Evolutionary conservation across 1,140 invertebrate species (phyloP).

Genomic region (Eumeta japonica): DNA sequence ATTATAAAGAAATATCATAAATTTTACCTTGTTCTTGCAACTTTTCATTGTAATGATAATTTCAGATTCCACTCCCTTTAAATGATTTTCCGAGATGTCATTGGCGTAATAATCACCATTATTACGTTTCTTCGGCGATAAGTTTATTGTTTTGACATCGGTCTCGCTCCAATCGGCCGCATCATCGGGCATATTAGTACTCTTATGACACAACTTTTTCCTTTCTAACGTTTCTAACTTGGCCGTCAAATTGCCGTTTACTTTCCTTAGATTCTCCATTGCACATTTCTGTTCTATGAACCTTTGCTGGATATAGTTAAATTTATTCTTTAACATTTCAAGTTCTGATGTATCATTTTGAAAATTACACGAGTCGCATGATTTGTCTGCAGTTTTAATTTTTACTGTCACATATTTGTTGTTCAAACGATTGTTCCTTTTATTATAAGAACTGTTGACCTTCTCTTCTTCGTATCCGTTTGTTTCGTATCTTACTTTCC

Average conservation of each 20-base stretch:
- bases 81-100: background rate
- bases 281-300: conserved; percentile 22
- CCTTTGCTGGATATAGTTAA: conserved; percentile 22
- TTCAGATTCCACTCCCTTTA: conserved; percentile 45
- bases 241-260: conserved; percentile 18
- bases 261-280: conserved; percentile 28
- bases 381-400: conserved; percentile 16
- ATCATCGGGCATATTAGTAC: background rate
- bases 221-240: background rate
- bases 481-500: no score
- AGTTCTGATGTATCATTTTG: conserved; percentile 13
- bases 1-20: no score
- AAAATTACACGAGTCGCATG: conserved; percentile 14
- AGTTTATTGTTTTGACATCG: no score
- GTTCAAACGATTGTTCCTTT: no score
- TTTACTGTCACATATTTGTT: conserved; percentile 19
- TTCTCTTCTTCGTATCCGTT: no score
- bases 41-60: conserved; percentile 47
- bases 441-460: no score
- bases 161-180: no score
- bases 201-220: background rate
- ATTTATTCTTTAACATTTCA: conserved; percentile 16
- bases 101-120: background rate
- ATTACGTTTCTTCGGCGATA: no score
- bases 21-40: conserved; percentile 35